Evolutionary conservation across 1,140 invertebrate genomes (phyloP).

Genomic region (Drosophila pachea): DNA sequence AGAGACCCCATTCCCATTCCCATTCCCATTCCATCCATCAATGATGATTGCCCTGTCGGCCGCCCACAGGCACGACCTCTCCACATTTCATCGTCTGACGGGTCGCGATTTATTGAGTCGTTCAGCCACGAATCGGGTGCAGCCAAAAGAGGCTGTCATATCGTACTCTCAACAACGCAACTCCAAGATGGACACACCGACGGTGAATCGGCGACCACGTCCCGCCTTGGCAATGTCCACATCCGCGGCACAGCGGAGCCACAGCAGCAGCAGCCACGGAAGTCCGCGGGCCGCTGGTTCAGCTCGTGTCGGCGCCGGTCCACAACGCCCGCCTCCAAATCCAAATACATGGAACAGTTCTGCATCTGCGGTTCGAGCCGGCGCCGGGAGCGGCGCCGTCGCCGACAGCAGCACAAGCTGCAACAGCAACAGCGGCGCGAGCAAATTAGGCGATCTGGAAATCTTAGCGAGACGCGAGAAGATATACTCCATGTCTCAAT

Average conservation of each 20-base stretch:
- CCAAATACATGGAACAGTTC: conserved; percentile 78
- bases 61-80: conserved; percentile 77
- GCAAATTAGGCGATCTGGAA: conserved; percentile 79
- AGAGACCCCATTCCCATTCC: neutral
- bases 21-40: neutral
- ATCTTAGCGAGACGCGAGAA: conserved; percentile 79
- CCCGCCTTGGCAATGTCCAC: conserved; percentile 40
- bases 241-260: conserved; percentile 31
- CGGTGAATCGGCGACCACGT: conserved; percentile 77
- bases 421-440: conserved; percentile 71
- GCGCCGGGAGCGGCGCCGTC: conserved; percentile 59
- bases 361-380: conserved; percentile 73
- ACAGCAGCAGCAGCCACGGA: conserved; percentile 66
- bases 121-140: conserved; percentile 76
- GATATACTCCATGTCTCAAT: conserved; percentile 79
- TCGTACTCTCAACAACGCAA: conserved; percentile 79
- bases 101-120: conserved; percentile 79
- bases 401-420: conserved; percentile 62
- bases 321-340: conserved; percentile 62
- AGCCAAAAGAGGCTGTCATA: conserved; percentile 79
- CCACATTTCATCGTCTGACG: conserved; percentile 79
- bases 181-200: conserved; percentile 79
- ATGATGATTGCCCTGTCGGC: no score
- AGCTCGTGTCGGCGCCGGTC: conserved; percentile 59
- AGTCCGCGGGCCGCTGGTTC: conserved; percentile 68